Evolutionary conservation across 2,888 invertebrate genomes (phyloP).

Genomic region (Cephus spinipes): DNA sequence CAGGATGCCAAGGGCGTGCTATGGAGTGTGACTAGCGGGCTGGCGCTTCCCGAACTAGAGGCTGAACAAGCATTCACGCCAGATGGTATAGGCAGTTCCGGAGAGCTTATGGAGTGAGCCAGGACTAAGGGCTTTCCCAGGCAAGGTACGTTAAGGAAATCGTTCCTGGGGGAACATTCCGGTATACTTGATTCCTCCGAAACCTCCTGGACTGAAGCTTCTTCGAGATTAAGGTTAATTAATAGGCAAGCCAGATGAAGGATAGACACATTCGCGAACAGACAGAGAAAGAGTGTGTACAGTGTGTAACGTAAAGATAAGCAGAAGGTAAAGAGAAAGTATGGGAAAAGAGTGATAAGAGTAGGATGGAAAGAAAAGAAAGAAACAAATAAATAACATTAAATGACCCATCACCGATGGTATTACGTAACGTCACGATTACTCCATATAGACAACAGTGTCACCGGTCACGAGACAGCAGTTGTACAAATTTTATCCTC

Average conservation of each 20-base stretch:
- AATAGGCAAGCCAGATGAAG: not conserved
- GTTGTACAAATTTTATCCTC: not conserved
- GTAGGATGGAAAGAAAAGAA: slow-evolving; percentile 40
- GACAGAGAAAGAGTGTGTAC: slow-evolving; percentile 15
- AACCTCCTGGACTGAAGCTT: not conserved
- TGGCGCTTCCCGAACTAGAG: slow-evolving; percentile 28
- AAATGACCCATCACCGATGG: slow-evolving; percentile 44
- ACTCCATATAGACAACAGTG: not conserved
- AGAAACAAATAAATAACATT: slow-evolving; percentile 44
- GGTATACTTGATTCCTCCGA: not conserved
- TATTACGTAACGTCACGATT: not conserved
- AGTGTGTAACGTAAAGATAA: slow-evolving; percentile 14
- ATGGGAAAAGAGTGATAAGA: slow-evolving; percentile 26
- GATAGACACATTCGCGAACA: not conserved
- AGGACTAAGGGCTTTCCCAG: slow-evolving; percentile 46
- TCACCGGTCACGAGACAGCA: not conserved
- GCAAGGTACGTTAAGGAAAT: slow-evolving; percentile 9
- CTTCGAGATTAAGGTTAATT: not conserved
- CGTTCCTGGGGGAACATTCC: not conserved
- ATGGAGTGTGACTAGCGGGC: slow-evolving; percentile 46
- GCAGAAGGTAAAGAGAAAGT: slow-evolving; percentile 29
- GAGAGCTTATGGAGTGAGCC: slow-evolving; percentile 61
- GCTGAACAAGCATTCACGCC: slow-evolving; percentile 30
- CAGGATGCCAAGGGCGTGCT: slow-evolving; percentile 48
- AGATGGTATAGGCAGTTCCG: slow-evolving; percentile 53